Evolutionary conservation across 2,888 invertebrate species (phyloP), one percentile per base, ranked within the genome.

Genomic region (Philopedon plagiatum): DNA sequence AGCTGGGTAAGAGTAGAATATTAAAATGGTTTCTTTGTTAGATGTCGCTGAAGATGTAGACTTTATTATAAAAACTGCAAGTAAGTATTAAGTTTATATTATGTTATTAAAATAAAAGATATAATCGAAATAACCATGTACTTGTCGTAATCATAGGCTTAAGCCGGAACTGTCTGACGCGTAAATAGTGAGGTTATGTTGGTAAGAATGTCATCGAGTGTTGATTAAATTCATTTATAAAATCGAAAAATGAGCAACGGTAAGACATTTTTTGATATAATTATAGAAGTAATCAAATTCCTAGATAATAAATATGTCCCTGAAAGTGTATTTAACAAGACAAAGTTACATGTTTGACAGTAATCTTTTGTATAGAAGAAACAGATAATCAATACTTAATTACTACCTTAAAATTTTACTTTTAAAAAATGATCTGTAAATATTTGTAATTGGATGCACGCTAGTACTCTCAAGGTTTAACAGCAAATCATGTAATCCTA

Each of bases 21-120:
- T 68, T 62, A 71, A 71, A 46, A 41, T 71, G 21, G 37, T 8
- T 56, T 68, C 68, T 32, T 64, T 65, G 41, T 39, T 74, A 65
- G 83, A 84, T 58, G 78, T 78, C 57, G 84, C 85, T 5, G 81
- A 82, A 76, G 84, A 84, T 75, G 81, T 84, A 74, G 84, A 84
- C 80, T 85, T 85, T 78, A 82, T 85, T 60, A 80, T 80, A 60
- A 85, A 85, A 83, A 84, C 83, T 11, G 85, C 85, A 57, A 85
- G 85, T 85, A 82, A 83, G 85, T 84, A 76, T 1, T 26, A 15
- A 2, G 8, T 41, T 29, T 57, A 1, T 39, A 1, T 15, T 15
- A 39, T 15, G n/a, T n/a, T n/a, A n/a, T n/a, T n/a, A n/a, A n/a
- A n/a, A n/a, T n/a, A n/a, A n/a, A n/a, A n/a, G n/a, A n/a, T n/a